Percentiles rank a stretch among this genome's conserved stretches.
Conservation (phyloP, 2,888 invertebrate genomes). For the Heterodera filipjevi region DNA sequence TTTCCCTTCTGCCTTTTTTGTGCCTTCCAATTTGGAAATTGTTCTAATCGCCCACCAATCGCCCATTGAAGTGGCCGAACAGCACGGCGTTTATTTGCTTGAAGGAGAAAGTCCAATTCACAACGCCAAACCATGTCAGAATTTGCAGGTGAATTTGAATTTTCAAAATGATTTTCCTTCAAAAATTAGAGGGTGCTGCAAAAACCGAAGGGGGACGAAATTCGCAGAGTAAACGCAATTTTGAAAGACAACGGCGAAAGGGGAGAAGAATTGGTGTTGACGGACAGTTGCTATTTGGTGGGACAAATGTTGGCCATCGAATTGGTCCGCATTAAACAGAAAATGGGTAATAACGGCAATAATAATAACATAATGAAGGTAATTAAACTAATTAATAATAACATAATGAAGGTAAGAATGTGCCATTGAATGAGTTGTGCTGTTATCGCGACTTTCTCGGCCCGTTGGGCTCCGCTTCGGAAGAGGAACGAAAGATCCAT, state of each 20-base stretch:
- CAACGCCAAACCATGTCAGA: neutral
- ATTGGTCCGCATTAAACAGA: conserved; percentile 15
- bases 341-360: conserved; percentile 28
- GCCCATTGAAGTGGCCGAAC: conserved; percentile 20
- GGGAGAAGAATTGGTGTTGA: conserved; percentile 18
- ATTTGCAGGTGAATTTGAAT: neutral
- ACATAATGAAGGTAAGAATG: neutral
- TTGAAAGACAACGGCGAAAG: neutral
- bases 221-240: conserved; percentile 14
- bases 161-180: neutral
- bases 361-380: too few species aligned
- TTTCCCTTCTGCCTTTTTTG: conserved; percentile 1
- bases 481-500: neutral
- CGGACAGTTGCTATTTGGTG: conserved; percentile 32
- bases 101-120: neutral
- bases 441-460: conserved; percentile 34
- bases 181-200: conserved; percentile 21
- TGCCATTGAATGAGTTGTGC: conserved; percentile 24
- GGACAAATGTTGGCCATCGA: conserved; percentile 7
- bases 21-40: neutral
- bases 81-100: conserved; percentile 33
- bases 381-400: neutral
- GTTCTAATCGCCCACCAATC: conserved; percentile 32
- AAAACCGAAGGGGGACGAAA: conserved; percentile 26
- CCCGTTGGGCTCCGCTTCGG: conserved; percentile 21